Base-by-base conservation (phyloP, 53 echinoderm and acorn worm species). In the Actinopyga echinites region DNA sequence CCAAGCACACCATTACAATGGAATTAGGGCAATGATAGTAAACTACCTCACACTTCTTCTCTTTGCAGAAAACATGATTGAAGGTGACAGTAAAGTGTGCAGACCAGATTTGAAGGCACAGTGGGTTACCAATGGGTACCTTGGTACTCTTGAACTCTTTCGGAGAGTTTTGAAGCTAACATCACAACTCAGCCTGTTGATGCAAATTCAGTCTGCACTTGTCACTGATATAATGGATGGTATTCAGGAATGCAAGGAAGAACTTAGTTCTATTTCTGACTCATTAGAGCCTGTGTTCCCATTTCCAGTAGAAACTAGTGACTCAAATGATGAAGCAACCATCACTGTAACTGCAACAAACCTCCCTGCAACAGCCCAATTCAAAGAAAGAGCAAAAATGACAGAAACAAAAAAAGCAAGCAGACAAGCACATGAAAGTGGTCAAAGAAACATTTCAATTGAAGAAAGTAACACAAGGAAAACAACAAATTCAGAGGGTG, bases 51-150 rank as follows among this genome's bases (percentile, higher is more conserved):
- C 19, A 8, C 26, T 64, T n/a, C 20, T 60, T 26, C 64, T 64
- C 26, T 64, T 64, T 26, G 64, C 64, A 23, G 64, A 64, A 26
- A 64, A 64, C 64, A 64, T 64, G 64, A 64, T 64, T 24, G 64
- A 64, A 25, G 64, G 23, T 29, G 28, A 64, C 28, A 64, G 12
- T 12, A 7, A 37, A 37, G 30, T 30, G 6, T 64, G 64, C 28
- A n/a, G 64, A 64, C 64, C 64, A 7, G 20, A 19, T 26, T 20
- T 64, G 26, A 64, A 64, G 8, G 64, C 64, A 12, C 37, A 37
- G 37, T 37, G 37, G 37, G 11, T 12, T 29, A n/a, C 30, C 12
- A 23, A 64, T 24, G 64, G 64, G 24, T n/a, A 64, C 64, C 64
- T 25, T 64, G 64, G 64, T 29, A 26, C 64, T 25, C 37, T 37